Conservation (phyloP, 2,888 invertebrate genomes). For the Urechis unicinctus region DNA sequence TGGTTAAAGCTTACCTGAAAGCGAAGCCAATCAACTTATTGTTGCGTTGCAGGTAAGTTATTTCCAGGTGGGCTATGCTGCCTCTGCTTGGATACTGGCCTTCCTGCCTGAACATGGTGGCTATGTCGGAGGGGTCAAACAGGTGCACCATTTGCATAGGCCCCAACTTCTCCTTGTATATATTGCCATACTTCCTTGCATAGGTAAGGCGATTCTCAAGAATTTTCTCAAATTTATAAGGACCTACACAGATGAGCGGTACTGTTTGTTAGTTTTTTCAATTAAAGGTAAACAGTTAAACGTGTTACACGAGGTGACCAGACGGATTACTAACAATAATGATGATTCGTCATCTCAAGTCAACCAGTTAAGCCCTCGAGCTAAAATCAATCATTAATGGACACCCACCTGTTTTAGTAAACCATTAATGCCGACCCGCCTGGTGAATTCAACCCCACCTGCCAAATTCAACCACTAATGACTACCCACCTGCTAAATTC, state of each 20-base stretch:
- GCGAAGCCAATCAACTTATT: conserved; percentile 17
- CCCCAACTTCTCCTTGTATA: conserved; percentile 16
- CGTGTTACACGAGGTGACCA: too few species aligned
- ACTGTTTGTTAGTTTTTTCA: not conserved
- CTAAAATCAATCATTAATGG: too few species aligned
- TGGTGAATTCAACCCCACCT: too few species aligned
- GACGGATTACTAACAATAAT: too few species aligned
- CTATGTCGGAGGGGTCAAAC: conserved; percentile 16
- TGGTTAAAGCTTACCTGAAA: conserved; percentile 12
- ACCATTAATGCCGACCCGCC: too few species aligned
- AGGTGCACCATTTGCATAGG: conserved; percentile 15
- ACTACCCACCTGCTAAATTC: too few species aligned
- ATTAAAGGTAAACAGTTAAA: too few species aligned
- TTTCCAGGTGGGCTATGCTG: conserved; percentile 14
- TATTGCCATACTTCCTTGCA: conserved; percentile 11
- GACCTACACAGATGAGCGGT: conserved; percentile 4
- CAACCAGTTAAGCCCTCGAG: too few species aligned
- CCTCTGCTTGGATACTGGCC: conserved; percentile 16
- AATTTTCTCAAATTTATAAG: conserved; percentile 18
- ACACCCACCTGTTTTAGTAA: too few species aligned
- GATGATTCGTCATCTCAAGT: too few species aligned
- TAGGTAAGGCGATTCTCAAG: conserved; percentile 14
- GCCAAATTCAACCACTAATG: too few species aligned
- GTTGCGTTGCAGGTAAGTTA: conserved; percentile 17
- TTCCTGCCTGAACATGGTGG: conserved; percentile 15